Evolutionary conservation across 2,888 invertebrate species (phyloP), one percentile per base, ranked within the genome.

Genomic region (Loripinus fragilis): DNA sequence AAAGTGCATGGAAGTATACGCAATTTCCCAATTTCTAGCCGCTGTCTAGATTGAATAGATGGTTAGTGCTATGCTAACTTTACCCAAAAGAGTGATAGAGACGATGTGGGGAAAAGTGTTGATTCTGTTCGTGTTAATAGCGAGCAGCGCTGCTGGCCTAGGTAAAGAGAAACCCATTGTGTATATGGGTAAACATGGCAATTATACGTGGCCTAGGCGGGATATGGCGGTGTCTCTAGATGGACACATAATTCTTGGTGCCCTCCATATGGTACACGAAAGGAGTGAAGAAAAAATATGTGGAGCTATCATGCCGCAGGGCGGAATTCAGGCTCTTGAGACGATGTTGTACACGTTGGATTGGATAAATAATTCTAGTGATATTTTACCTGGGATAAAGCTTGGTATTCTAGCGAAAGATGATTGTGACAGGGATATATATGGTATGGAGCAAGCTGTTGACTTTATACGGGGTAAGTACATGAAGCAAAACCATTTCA

Each of bases 391-490:
- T 0, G 97, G 96, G 71, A 96, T 98, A 71, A 95, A 95, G 7
- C 94, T 98, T 17, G 98, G 98, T 50, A 97, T 97, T 15, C 97
- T 98, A 92, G 96, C 98, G 71, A 95, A 98, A 83, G 98, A 98
- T 92, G 98, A 98, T 94, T 98, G 98, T 94, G 98, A 98, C 94
- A 97, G 97, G 94, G 98, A 98, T 93, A 98, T 98, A 0, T 98
- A 98, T 91, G 98, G 98, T 0, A 94, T 98, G 85, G 98, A 98
- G 93, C 98, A 98, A 96, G 97, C 98, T 23, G 97, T 98, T 23
- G 98, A 98, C 94, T 98, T 98, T 93, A 98, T 98, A 83, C 97
- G 98, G 96, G 98, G 98, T 98, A 94, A 95, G 95, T 83, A 28
- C 42, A n/a, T n/a, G n/a, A n/a, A n/a, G n/a, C n/a, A n/a, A n/a